Base-by-base conservation (phyloP, 2,888 invertebrate genomes). In the Apotomis turbidana region DNA sequence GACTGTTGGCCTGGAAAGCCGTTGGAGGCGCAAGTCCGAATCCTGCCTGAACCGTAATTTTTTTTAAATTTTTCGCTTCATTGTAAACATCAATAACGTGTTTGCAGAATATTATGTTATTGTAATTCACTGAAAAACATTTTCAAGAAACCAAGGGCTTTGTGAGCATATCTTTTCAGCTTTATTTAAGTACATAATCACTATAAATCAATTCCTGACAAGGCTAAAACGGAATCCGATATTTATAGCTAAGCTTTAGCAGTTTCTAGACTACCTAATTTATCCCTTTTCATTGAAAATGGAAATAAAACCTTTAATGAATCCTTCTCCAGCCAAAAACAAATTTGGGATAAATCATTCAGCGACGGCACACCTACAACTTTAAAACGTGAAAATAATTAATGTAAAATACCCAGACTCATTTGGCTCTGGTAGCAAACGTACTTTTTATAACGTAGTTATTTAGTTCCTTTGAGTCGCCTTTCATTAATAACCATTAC, bases 331-430 rank as follows among this genome's bases (percentile, higher is more conserved):
- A 59, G 66, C 54, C 44, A 46, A 71, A 71, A 66, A 71, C 59
- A 46, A 64, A 71, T 71, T 66, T 66, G 6, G 27, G 27, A 59
- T 71, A 66, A 66, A 61, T 71, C 59, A 71, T 60, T 55, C 54
- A 67, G 15, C 46, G 49, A 61, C 55, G 6, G 27, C 62, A n/a
- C 38, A 62, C 57, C 27, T 62, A 51, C 41, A 52, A 41, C 27
- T 70, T 59, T 58, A 64, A 70, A 70, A 70, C 62, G 51, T 27
- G 51, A 61, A 71, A 71, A 61, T 57, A 68, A 71, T 71, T 67
- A 57, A 52, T 66, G 54, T 44, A 52, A 70, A 46, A 66, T 49
- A 38, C 41, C 62, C 49, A 67, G 64, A 70, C 59, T 70, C 64
- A 66, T 70, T 71, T 67, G 13, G 46, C 52, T 15, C 46, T 46